Evolutionary conservation across 2,797 vertebrate species (phyloP).

Genomic region (Eutrigla gurnardus): DNA sequence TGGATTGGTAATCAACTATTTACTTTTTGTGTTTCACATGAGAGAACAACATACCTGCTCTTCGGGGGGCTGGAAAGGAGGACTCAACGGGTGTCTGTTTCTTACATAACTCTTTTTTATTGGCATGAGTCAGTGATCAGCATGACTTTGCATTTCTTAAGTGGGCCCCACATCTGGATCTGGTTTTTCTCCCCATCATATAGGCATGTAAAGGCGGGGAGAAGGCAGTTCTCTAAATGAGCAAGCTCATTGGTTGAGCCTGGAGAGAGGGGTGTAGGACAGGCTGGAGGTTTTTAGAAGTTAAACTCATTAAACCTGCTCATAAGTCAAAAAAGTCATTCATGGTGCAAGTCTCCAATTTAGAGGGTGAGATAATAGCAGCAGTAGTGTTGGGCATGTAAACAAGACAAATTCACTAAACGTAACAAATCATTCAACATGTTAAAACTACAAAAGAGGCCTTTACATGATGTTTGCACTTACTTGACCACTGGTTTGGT

Average conservation of each 20-base stretch:
- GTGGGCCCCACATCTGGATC: slow-evolving; percentile 76
- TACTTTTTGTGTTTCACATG: background rate
- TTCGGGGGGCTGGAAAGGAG: slow-evolving; percentile 3
- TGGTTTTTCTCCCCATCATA: slow-evolving; percentile 42
- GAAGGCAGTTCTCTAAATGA: slow-evolving; percentile 57
- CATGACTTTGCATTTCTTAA: slow-evolving; percentile 72
- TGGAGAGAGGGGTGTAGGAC: slow-evolving; percentile 2
- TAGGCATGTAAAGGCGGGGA: slow-evolving; percentile 20
- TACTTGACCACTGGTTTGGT: slow-evolving; percentile 3
- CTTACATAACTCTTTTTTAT: slow-evolving; percentile 47
- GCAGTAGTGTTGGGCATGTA: background rate
- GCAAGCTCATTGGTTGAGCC: slow-evolving; percentile 62
- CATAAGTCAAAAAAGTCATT: slow-evolving; percentile 15
- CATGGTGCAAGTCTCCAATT: background rate
- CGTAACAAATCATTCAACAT: background rate
- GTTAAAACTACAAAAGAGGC: background rate
- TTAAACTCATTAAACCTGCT: background rate
- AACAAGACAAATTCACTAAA: background rate
- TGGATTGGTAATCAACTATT: slow-evolving; percentile 87
- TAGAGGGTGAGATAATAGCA: background rate
- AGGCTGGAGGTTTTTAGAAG: slow-evolving; percentile 6
- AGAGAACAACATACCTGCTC: slow-evolving; percentile 4
- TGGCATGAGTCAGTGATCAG: slow-evolving; percentile 39
- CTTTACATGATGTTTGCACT: background rate
- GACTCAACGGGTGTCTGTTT: slow-evolving; percentile 10